A percentile compares a stretch with the other conserved stretches of the same genome.
These are phyloP conservation scores for Xestia sexstrigata DNA, from an alignment of 2,888 invertebrate species.

Conservation along the genomic window DNA sequence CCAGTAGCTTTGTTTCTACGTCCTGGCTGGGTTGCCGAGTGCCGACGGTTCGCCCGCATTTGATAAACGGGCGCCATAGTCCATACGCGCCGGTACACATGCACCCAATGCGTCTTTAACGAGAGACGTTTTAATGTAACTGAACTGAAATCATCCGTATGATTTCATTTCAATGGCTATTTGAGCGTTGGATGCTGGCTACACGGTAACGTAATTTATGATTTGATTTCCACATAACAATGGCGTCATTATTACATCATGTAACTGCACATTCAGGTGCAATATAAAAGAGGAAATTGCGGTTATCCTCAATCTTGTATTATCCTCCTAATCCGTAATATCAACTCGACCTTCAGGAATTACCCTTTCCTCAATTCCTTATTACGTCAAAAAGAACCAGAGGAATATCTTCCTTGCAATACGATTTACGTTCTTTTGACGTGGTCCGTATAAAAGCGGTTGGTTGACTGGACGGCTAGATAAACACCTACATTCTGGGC, in stretches of 20 bases:
- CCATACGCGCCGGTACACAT: constrained; percentile 58
- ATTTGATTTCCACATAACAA: not conserved
- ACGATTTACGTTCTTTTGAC: constrained; percentile 37
- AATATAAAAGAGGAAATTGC: constrained; percentile 37
- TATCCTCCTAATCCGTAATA: constrained; percentile 15
- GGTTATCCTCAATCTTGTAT: constrained; percentile 38
- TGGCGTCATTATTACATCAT: constrained; percentile 16
- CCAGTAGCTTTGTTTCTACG: constrained; percentile 59
- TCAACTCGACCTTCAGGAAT: constrained; percentile 34
- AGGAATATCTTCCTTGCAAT: constrained; percentile 24
- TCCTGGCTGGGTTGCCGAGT: constrained; percentile 34
- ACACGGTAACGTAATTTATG: not conserved
- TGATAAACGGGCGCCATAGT: constrained; percentile 70
- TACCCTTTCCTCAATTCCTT: constrained; percentile 2
- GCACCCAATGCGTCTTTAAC: constrained; percentile 54
- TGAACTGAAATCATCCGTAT: constrained; percentile 8
- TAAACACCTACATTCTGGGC: constrained; percentile 37
- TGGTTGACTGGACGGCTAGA: constrained; percentile 43
- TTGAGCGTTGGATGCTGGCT: not conserved
- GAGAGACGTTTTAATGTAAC: constrained; percentile 16
- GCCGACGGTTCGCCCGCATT: constrained; percentile 60
- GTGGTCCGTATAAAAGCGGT: constrained; percentile 22
- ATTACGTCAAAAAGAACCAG: constrained; percentile 2
- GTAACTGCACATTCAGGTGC: constrained; percentile 22
- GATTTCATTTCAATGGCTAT: constrained; percentile 5